Percentiles rank a stretch among this genome's conserved stretches.
These are phyloP conservation scores for Eristalis intricaria DNA, from an alignment of 2,888 invertebrate species.

Conservation along the genomic window DNA sequence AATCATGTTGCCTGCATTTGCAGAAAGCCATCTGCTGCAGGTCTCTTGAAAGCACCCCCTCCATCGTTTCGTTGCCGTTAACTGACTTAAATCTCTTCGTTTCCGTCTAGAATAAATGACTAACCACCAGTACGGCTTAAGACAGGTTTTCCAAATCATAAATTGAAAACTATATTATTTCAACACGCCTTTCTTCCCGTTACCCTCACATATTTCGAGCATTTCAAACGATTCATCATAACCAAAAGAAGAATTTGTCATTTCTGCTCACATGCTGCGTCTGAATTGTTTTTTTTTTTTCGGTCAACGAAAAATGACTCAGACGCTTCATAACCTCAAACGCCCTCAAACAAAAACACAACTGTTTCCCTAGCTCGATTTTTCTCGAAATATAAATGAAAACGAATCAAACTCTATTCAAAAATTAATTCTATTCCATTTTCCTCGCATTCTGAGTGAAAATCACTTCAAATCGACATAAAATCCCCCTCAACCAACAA, in stretches of 20 bases:
- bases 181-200: background rate
- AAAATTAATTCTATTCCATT: background rate
- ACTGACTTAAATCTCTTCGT: too few relatives aligned
- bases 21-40: too few relatives aligned
- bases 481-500: background rate
- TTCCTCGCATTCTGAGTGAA: background rate
- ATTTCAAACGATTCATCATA: background rate
- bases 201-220: background rate
- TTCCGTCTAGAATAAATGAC: too few relatives aligned
- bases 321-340: constrained; percentile 54
- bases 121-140: too few relatives aligned
- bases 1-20: too few relatives aligned
- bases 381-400: background rate
- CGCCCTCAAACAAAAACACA: constrained; percentile 75
- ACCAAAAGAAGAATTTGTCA: background rate
- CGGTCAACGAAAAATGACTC: constrained; percentile 40
- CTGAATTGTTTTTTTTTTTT: constrained; percentile 9
- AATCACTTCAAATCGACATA: background rate
- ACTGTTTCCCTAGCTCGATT: constrained; percentile 50
- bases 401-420: background rate
- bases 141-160: too few relatives aligned
- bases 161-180: too few relatives aligned
- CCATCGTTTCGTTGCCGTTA: too few relatives aligned
- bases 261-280: constrained; percentile 24
- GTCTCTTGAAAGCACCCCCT: too few relatives aligned